phyloP scores from a whole-genome alignment of 1,140 invertebrate species.

The Venturia canescens region DNA sequence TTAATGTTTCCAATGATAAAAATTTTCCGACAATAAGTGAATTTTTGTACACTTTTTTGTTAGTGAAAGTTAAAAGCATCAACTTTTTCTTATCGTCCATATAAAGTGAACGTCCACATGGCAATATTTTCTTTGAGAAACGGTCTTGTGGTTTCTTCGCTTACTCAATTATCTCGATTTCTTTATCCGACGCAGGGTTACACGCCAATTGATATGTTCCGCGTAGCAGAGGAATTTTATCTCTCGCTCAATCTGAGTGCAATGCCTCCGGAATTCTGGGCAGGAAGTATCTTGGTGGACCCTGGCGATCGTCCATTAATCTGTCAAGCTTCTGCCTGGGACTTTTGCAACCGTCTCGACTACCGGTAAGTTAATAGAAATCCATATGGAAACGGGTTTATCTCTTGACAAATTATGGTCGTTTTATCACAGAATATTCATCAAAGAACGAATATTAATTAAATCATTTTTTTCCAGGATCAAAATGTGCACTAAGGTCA shows the following conservation, averaged over 20 bases:
- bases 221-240: slow-evolving; percentile 91
- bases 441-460: slow-evolving; percentile 42
- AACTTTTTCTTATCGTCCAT: not conserved
- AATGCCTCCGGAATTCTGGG: slow-evolving; percentile 90
- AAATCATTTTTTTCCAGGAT: slow-evolving; percentile 82
- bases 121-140: not conserved
- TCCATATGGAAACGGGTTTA: slow-evolving; percentile 20
- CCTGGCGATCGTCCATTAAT: slow-evolving; percentile 85
- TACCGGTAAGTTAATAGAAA: slow-evolving; percentile 78
- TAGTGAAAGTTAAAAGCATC: not conserved
- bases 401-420: not conserved
- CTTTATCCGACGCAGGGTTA: slow-evolving; percentile 81
- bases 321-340: slow-evolving; percentile 94
- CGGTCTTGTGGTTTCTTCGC: not conserved
- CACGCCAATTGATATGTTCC: slow-evolving; percentile 87
- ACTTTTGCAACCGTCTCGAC: slow-evolving; percentile 93
- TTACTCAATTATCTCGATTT: not conserved
- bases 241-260: slow-evolving; percentile 89
- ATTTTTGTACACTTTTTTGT: not conserved
- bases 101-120: not conserved
- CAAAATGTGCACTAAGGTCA: slow-evolving; percentile 96
- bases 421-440: not conserved
- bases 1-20: not conserved
- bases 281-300: slow-evolving; percentile 86
- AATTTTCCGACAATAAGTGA: not conserved